phyloP scores from a whole-genome alignment of 2,113 vertebrate species.

The Corapipo altera region DNA sequence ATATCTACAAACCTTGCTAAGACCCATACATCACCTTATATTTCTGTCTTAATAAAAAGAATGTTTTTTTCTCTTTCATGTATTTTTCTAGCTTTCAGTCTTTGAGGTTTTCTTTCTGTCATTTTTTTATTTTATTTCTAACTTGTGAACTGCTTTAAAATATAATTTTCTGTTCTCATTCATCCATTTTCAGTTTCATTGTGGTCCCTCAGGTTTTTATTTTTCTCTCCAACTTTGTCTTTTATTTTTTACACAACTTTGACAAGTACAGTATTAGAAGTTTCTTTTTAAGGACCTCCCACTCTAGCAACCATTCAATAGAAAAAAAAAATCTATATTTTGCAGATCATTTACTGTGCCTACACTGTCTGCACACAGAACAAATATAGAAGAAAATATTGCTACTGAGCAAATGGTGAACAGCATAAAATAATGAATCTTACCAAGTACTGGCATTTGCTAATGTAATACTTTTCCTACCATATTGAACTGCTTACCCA shows the following conservation, averaged over 20 bases:
- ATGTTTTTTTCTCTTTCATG: background rate
- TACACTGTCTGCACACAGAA: slow-evolving; percentile 16
- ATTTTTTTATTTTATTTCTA: background rate
- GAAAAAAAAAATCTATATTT: slow-evolving; percentile 46
- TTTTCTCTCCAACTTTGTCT: background rate
- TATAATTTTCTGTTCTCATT: background rate
- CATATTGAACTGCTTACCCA: background rate
- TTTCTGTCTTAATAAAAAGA: background rate
- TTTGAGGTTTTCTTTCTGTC: background rate
- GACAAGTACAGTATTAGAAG: slow-evolving; percentile 21
- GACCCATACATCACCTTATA: background rate
- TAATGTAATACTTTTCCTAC: background rate
- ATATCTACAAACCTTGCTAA: background rate
- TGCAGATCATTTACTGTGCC: slow-evolving; percentile 39
- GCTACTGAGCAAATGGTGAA: background rate
- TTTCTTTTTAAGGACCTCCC: slow-evolving; percentile 5
- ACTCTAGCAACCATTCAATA: slow-evolving; percentile 15
- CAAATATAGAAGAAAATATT: background rate
- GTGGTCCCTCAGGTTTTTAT: background rate
- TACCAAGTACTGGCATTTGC: background rate
- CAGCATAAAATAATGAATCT: background rate
- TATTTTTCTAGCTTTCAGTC: background rate
- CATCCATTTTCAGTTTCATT: background rate
- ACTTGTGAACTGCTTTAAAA: background rate
- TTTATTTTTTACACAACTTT: slow-evolving; percentile 12